Base-by-base conservation (phyloP, 2,113 vertebrate genomes). In the Melanostigma gelatinosum region DNA sequence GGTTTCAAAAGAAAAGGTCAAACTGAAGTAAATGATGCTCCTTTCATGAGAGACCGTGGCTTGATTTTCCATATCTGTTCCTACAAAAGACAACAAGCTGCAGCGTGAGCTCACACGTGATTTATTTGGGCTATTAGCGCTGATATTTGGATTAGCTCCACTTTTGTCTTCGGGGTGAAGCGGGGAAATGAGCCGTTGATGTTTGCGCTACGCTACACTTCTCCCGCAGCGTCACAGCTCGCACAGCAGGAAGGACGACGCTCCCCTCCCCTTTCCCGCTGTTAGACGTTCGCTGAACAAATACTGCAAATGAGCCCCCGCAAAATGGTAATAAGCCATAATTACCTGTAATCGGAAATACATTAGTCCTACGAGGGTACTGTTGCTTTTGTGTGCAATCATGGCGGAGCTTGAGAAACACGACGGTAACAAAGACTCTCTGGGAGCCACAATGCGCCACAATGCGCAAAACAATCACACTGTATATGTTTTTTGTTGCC, bases 301-400 rank as follows among this genome's bases (percentile, higher is more conserved):
- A 88, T 76, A 90, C 83, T 82, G 84, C 85, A 87, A 89, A 89
- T 86, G 80, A 90, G 86, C 80, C 79, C 73, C 84, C 82, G 62
- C 80, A 63, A 84, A 91, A 90, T 85, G 86, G 79, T 92, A 91
- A 92, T 89, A 87, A 85, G 73, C 68, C 73, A 84, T 90, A 89
- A 91, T 87, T 89, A 88, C 86, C 82, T 83, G 84, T 89, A 89
- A 92, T 90, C 84, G 89, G 90, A 91, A 91, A 91, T 91, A 88
- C 83, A 91, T 93, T 93, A 88, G 86, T 63, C 66, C 80, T 81
- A 79, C 80, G 77, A 87, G 87, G 82, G 80, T 87, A 83, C 77
- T 79, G 85, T 76, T 85, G 83, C 83, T 84, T 92, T 90, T 88
- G 81, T 90, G 84, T 84, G 89, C 87, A 88, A 91, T 84, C 80